Base-by-base conservation (phyloP, 2,113 vertebrate species). In the Oostethus manadensis region DNA sequence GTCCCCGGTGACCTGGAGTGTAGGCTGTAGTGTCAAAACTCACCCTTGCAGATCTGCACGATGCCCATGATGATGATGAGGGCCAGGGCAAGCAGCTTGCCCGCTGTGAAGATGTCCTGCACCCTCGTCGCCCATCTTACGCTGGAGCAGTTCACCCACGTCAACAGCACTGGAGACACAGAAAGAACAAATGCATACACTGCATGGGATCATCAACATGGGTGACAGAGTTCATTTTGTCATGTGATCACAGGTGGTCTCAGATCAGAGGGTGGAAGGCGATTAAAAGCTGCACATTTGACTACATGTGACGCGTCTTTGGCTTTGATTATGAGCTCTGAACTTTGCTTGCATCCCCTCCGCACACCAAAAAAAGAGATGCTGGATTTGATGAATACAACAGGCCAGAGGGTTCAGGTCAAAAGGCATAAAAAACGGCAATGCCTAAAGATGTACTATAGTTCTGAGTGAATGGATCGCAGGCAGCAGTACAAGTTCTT, bases 21-120 rank as follows among this genome's bases (percentile, higher is more conserved):
- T 55, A 61, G 61, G 45, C 56, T 40, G 26, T 49, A 51, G 56
- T 33, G 33, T 29, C 0, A 1, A 47, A 42, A 49, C 84, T 61
- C 79, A 96, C 94, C 94, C 84, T 91, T 96, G 91, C 93, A 94
- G 79, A 96, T 92, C 88, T 96, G 94, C 22, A 96, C 93, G 2
- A 94, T 21, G 48, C 94, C 94, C 93, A 94, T 95, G 85, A 94
- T 72, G 79, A 97, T 96, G 86, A 97, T 96, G 60, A 97, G 90
- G 18, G 64, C 92, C 53, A 96, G 88, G 7, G 94, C 94, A 62
- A 96, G 88, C 58, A 96, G 90, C 77, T 97, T 97, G 21, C 94
- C 94, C 0, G 93, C 93, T 0, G 94, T 97, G 84, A 96, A 97
- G 4, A 96, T 57, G 68, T 97, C 94, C 86, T 97, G 94, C 35